These are phyloP conservation scores for Diceros bicornis DNA, from an alignment of 2,797 vertebrate species.

Conservation along the genomic window DNA sequence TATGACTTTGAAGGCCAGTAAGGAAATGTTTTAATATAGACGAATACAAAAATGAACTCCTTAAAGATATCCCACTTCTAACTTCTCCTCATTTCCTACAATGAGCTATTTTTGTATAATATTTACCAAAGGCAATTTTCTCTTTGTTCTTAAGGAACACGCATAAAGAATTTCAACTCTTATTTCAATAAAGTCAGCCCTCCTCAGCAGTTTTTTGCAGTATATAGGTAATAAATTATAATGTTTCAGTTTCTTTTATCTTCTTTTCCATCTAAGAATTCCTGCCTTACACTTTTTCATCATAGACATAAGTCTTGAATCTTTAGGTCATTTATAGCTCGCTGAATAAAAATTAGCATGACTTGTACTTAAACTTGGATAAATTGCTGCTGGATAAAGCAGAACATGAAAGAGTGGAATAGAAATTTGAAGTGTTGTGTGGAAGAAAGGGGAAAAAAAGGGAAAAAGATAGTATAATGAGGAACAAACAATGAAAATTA, in stretches of 20 bases:
- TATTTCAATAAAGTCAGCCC: background rate
- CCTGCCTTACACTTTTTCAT: background rate
- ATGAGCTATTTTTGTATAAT: background rate
- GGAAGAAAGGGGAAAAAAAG: background rate
- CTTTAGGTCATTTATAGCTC: background rate
- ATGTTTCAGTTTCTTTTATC: background rate
- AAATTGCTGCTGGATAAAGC: background rate
- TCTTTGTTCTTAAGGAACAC: background rate
- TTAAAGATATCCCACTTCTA: background rate
- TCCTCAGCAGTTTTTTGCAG: background rate
- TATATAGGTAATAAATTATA: background rate
- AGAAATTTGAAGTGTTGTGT: background rate
- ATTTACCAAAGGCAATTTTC: background rate
- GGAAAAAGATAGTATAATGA: background rate
- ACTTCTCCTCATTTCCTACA: background rate
- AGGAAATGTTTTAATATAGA: background rate
- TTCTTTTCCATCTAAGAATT: background rate
- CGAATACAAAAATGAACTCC: background rate
- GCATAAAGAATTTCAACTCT: background rate
- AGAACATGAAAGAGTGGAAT: background rate
- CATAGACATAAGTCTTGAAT: background rate
- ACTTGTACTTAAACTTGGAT: background rate
- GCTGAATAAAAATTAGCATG: background rate
- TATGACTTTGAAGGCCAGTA: background rate
- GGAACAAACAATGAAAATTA: background rate